Evolutionary conservation across 1,140 invertebrate species (phyloP).

Genomic region (Aphaenogaster rudis): DNA sequence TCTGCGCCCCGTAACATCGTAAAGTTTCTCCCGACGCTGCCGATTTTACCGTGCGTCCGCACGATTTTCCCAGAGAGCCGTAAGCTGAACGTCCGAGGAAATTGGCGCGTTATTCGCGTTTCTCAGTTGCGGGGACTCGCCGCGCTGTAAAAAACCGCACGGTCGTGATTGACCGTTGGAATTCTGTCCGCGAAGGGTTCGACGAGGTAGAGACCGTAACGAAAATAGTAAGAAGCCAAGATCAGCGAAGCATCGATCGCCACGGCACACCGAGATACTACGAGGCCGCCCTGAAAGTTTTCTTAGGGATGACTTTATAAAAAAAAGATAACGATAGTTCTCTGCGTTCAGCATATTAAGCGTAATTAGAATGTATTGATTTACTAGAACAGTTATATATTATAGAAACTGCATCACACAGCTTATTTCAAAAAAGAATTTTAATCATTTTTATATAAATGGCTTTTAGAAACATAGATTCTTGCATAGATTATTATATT

Average conservation of each 20-base stretch:
- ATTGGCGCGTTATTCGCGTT: constrained; percentile 60
- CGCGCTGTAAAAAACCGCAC: constrained; percentile 2
- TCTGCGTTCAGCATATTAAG: neutral
- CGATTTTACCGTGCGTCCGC: constrained; percentile 59
- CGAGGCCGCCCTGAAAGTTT: neutral
- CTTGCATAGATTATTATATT: neutral
- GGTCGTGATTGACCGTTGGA: constrained; percentile 19
- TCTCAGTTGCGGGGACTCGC: constrained; percentile 34
- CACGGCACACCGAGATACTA: neutral
- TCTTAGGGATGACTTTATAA: neutral
- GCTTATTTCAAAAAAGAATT: neutral
- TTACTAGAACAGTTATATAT: neutral
- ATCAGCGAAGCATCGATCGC: neutral
- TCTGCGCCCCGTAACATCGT: constrained; percentile 71
- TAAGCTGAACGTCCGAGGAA: constrained; percentile 38
- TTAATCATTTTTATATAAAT: neutral
- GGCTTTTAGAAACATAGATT: neutral
- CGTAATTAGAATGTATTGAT: neutral
- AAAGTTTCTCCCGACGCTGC: constrained; percentile 62
- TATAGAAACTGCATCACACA: neutral
- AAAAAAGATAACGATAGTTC: neutral
- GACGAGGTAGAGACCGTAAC: constrained; percentile 42
- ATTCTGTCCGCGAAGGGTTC: constrained; percentile 40
- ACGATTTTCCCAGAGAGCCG: constrained; percentile 60
- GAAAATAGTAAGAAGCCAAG: constrained; percentile 63